Percentiles rank a stretch among this genome's conserved stretches.
Evolutionary conservation across 2,113 vertebrate genomes (phyloP).

Genomic region (Perca flavescens): DNA sequence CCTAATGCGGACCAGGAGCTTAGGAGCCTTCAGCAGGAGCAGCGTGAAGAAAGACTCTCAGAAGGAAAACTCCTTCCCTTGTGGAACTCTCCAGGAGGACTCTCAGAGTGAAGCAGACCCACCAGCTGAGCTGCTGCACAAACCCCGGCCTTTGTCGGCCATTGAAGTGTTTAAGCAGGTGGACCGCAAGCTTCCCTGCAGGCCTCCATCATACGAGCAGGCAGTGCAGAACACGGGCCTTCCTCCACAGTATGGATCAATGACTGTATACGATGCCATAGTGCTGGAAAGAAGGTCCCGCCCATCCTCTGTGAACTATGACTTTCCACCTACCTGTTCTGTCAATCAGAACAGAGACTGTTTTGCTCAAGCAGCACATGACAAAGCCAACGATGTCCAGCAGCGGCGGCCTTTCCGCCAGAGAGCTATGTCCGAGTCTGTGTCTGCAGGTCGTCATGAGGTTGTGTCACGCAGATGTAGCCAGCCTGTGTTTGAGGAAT

Average conservation of each 20-base stretch:
- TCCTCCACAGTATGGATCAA: constrained; percentile 65
- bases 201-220: constrained; percentile 90
- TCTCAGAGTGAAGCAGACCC: constrained; percentile 66
- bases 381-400: constrained; percentile 29
- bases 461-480: constrained; percentile 83
- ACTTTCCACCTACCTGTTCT: constrained; percentile 32
- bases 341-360: constrained; percentile 11
- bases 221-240: constrained; percentile 79
- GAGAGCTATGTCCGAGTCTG: constrained; percentile 89
- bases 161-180: constrained; percentile 88
- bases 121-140: constrained; percentile 42
- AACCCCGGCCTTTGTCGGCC: constrained; percentile 81
- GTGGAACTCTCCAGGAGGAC: constrained; percentile 86
- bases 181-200: constrained; percentile 85
- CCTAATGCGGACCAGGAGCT: constrained; percentile 83
- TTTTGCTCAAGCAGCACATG: constrained; percentile 18
- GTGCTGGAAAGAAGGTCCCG: constrained; percentile 72
- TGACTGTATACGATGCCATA: constrained; percentile 88
- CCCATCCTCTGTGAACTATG: constrained; percentile 73
- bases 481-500: constrained; percentile 90
- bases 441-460: constrained; percentile 74
- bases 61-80: constrained; percentile 86
- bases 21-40: constrained; percentile 74
- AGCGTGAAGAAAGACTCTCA: constrained; percentile 81
- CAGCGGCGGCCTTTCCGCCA: constrained; percentile 74